Conservation (phyloP, 2,797 vertebrate genomes). For the Gobio occitaniae region DNA sequence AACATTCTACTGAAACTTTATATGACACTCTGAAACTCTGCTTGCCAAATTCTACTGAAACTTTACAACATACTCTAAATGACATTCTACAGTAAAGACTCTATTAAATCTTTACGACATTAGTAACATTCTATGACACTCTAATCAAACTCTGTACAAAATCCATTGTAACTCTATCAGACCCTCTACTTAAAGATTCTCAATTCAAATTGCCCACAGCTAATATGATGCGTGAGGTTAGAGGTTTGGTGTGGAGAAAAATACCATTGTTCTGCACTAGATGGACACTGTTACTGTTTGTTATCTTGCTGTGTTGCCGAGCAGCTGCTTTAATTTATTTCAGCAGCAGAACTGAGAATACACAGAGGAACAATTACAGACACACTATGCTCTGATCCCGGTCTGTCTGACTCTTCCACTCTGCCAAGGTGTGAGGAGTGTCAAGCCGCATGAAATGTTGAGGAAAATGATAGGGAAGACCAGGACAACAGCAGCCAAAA, state of each 20-base stretch:
- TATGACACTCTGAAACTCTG: neutral
- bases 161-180: neutral
- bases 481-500: neutral
- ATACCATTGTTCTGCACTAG: constrained; percentile 19
- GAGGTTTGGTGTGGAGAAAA: constrained; percentile 14
- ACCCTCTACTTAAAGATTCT: neutral
- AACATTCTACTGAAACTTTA: neutral
- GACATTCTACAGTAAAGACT: neutral
- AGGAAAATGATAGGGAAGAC: constrained; percentile 19
- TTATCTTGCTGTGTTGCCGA: constrained; percentile 41
- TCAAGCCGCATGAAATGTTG: neutral
- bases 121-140: neutral
- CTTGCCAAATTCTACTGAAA: neutral
- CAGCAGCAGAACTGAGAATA: constrained; percentile 65
- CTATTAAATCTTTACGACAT: neutral
- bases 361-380: constrained; percentile 77
- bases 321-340: constrained; percentile 66
- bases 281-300: constrained; percentile 57
- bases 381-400: constrained; percentile 67
- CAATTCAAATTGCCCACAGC: constrained; percentile 4
- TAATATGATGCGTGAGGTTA: neutral
- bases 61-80: too few relatives aligned
- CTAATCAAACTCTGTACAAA: neutral
- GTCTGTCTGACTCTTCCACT: constrained; percentile 57
- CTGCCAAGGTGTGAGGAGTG: constrained; percentile 19